Conservation (phyloP, 2,888 invertebrate species). For the Agonopterix arenella region DNA sequence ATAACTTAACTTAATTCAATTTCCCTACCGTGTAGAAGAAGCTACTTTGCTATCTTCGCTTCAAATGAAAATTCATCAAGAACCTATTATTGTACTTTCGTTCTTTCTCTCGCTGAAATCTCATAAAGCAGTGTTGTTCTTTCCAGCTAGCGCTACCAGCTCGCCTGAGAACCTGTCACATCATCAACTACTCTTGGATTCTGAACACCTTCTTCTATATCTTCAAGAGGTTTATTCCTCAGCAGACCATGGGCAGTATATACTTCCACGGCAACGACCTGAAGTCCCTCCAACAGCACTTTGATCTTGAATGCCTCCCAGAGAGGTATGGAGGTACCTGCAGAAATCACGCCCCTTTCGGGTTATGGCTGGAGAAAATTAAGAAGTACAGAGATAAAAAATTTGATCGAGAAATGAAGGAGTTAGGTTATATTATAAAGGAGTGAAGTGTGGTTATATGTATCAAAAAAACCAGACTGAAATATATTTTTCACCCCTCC, state of each 20-base stretch:
- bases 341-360: constrained; percentile 74
- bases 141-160: constrained; percentile 81
- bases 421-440: constrained; percentile 78
- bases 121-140: not conserved
- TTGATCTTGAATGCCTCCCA: constrained; percentile 45
- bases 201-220: constrained; percentile 85
- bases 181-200: constrained; percentile 88
- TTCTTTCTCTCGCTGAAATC: too few relatives aligned
- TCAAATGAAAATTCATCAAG: too few relatives aligned
- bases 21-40: too few relatives aligned
- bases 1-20: too few relatives aligned
- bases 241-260: constrained; percentile 73
- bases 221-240: constrained; percentile 85
- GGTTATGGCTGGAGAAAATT: constrained; percentile 75
- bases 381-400: constrained; percentile 60
- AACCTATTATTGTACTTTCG: too few relatives aligned
- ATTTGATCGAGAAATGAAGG: constrained; percentile 79
- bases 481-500: too few relatives aligned
- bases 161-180: constrained; percentile 81
- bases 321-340: constrained; percentile 55
- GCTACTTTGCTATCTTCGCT: too few relatives aligned
- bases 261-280: constrained; percentile 59
- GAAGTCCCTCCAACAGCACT: constrained; percentile 52
- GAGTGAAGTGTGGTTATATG: constrained; percentile 27
- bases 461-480: too few relatives aligned